Percentiles rank a stretch among this genome's conserved stretches.
phyloP scores from a whole-genome alignment of 1,140 invertebrate genomes.

The Potamilus streckersoni region DNA sequence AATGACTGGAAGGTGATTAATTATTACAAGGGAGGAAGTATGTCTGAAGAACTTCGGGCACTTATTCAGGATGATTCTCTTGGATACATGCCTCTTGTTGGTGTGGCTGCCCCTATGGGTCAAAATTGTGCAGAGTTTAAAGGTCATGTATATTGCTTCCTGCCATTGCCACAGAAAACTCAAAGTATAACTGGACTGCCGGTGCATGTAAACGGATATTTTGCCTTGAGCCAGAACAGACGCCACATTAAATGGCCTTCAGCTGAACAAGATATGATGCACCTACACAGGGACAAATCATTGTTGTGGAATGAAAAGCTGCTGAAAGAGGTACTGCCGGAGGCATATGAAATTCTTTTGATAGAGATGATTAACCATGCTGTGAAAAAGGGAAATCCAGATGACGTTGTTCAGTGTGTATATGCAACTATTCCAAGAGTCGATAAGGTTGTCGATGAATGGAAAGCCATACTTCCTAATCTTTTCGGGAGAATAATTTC shows the following conservation, averaged over 20 bases:
- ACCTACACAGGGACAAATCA: constrained; percentile 39
- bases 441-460: constrained; percentile 1
- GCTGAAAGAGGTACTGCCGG: constrained; percentile 46
- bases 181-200: constrained; percentile 53
- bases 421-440: constrained; percentile 25
- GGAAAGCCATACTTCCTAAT: neutral
- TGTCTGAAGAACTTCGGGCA: constrained; percentile 24
- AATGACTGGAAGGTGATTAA: constrained; percentile 36
- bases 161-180: constrained; percentile 55
- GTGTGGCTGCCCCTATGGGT: constrained; percentile 40
- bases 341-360: constrained; percentile 35
- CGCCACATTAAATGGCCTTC: constrained; percentile 58
- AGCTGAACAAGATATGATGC: constrained; percentile 31
- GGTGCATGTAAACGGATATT: constrained; percentile 60
- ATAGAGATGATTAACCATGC: constrained; percentile 7
- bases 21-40: constrained; percentile 21
- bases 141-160: constrained; percentile 60
- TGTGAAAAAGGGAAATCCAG: neutral
- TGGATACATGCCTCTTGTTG: constrained; percentile 53
- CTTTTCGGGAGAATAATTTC: neutral
- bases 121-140: constrained; percentile 10
- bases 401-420: constrained; percentile 1
- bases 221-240: constrained; percentile 57
- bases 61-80: constrained; percentile 33
- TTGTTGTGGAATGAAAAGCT: constrained; percentile 55